Base-by-base conservation (phyloP, 2,797 vertebrate species). In the Chrosomus eos region DNA sequence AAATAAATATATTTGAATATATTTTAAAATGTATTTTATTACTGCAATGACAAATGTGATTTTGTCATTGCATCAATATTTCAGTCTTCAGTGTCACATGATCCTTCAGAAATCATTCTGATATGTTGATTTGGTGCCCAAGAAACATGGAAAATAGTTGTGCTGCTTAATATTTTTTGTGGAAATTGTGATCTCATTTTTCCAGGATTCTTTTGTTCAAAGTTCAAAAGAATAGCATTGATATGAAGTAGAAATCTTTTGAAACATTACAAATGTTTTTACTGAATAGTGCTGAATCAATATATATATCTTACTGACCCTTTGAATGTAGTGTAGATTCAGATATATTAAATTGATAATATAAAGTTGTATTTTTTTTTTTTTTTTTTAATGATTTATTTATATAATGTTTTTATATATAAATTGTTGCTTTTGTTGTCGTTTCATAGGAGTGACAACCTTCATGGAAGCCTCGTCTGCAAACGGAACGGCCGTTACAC, bases 391-490 rank as follows among this genome's bases (percentile, higher is more conserved):
- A 43, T 75, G 13, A 45, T 48, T 51, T 51, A 18, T 51, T 51
- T 51, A 45, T 14, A 28, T 74, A 31, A 43, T 38, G 2, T 31
- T 31, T 48, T 28, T 21, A 48, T 38, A n/a, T 28, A 40, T 60
- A 23, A 0, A 43, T 62, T 33, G 7, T 40, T 83, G n/a, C 21
- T 16, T 80, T 66, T 72, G 8, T 73, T 85, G n/a, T 78, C 45
- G 18, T 68, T 74, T 26, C 3, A 38, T 87, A 99, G 98, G 97
- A 90, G 91, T 94, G 18, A 94, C 95, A 1, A 91, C 94, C 0
- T 91, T 97, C 79, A 95, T 96, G 94, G 97, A 98, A 86, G 96
- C 95, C 0, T 92, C 96, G 14, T 93, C 96, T 48, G 95, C 97
- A 88, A 97, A 96, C 38, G 96, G 96, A 89, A 95, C 94, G 74